phyloP scores from a whole-genome alignment of 1,140 invertebrate genomes.

The Micrasema minimum region DNA sequence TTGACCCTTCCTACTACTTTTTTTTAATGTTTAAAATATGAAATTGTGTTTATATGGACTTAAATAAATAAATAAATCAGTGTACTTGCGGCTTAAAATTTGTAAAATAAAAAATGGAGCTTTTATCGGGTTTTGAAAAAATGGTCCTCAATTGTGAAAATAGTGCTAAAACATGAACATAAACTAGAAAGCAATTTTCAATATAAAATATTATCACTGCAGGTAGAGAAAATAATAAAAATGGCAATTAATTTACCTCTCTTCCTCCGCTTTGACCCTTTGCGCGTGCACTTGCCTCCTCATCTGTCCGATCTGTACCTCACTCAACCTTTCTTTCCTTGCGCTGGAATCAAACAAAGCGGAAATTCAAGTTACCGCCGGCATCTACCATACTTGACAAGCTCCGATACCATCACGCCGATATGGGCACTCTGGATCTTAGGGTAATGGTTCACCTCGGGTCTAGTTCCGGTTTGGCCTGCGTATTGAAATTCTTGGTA shows the following conservation, averaged over 20 bases:
- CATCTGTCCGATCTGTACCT: conserved; percentile 79
- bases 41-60: too few relatives aligned
- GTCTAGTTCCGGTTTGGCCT: conserved; percentile 26
- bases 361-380: conserved; percentile 28
- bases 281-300: conserved; percentile 76
- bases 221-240: too few relatives aligned
- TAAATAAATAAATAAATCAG: too few relatives aligned
- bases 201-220: too few relatives aligned
- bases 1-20: too few relatives aligned
- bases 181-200: too few relatives aligned
- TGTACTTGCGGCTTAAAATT: too few relatives aligned
- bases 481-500: conserved; percentile 32
- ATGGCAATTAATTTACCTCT: conserved; percentile 68
- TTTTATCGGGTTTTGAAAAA: too few relatives aligned
- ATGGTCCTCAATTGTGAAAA: too few relatives aligned
- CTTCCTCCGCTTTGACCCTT: conserved; percentile 76
- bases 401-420: background rate
- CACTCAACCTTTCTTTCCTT: conserved; percentile 69
- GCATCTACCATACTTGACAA: conserved; percentile 17
- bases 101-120: too few relatives aligned
- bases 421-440: background rate
- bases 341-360: conserved; percentile 55
- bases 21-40: too few relatives aligned
- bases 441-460: conserved; percentile 42
- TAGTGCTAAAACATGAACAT: too few relatives aligned